Conservation (phyloP, 2,797 vertebrate genomes). For the Nyctalus aviator region DNA sequence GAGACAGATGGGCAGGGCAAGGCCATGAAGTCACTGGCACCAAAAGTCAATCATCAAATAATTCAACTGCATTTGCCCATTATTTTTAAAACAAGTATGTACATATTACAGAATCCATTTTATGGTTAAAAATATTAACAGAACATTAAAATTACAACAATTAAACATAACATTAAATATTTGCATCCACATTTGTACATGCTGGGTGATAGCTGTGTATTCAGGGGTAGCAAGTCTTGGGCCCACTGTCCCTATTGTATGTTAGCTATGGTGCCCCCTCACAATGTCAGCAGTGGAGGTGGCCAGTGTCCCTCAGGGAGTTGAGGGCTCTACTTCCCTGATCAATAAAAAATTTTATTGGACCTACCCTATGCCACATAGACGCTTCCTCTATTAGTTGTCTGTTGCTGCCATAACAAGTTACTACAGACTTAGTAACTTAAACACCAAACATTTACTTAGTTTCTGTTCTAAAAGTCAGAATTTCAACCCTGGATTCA, state of each 20-base stretch:
- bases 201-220: neutral
- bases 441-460: neutral
- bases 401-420: neutral
- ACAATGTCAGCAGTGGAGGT: neutral
- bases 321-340: neutral
- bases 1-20: neutral
- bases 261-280: neutral
- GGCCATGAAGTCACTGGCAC: neutral
- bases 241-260: neutral
- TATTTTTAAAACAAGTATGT: conserved; percentile 2
- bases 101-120: neutral
- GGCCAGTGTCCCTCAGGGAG: neutral
- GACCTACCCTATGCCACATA: neutral
- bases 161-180: neutral
- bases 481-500: neutral
- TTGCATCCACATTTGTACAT: neutral
- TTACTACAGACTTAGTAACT: neutral
- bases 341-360: neutral
- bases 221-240: neutral
- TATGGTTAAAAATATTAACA: neutral
- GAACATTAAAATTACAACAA: neutral
- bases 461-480: neutral
- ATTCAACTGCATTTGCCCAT: neutral
- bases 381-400: neutral
- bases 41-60: neutral